Conservation (phyloP, 2,888 invertebrate species). For the Unio pictorum region DNA sequence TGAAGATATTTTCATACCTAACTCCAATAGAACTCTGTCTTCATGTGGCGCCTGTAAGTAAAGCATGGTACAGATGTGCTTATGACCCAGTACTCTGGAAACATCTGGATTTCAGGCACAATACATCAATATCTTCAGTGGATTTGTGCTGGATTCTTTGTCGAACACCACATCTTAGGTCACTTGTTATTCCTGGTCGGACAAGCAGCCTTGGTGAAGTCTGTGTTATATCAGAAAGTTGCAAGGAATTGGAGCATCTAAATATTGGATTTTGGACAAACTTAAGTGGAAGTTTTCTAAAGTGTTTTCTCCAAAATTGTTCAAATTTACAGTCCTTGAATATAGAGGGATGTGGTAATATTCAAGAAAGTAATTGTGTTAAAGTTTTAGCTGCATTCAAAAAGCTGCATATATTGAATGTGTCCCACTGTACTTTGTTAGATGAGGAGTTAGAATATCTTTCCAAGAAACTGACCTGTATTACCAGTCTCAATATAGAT, state of each 20-base stretch:
- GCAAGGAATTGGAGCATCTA: conserved; percentile 37
- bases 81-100: conserved; percentile 49
- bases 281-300: conserved; percentile 33
- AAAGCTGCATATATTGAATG: conserved; percentile 39
- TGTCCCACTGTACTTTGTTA: conserved; percentile 52
- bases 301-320: conserved; percentile 40
- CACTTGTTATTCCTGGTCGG: conserved; percentile 36
- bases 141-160: conserved; percentile 36
- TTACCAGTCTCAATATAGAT: conserved; percentile 51
- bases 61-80: conserved; percentile 40
- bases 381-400: conserved; percentile 22
- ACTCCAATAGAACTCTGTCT: conserved; percentile 37
- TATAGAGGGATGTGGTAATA: conserved; percentile 48
- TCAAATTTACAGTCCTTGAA: conserved; percentile 38
- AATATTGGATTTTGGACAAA: conserved; percentile 52
- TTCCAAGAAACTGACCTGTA: conserved; percentile 24
- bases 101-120: conserved; percentile 31
- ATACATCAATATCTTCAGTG: conserved; percentile 23
- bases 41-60: conserved; percentile 40
- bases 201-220: conserved; percentile 35
- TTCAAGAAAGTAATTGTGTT: conserved; percentile 33
- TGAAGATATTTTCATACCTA: conserved; percentile 51
- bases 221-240: conserved; percentile 39
- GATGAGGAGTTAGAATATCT: conserved; percentile 39
- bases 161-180: conserved; percentile 31